A percentile compares a stretch with the other conserved stretches of the same genome.
Conservation (phyloP, 2,888 invertebrate species). For the Aplocera efformata region DNA sequence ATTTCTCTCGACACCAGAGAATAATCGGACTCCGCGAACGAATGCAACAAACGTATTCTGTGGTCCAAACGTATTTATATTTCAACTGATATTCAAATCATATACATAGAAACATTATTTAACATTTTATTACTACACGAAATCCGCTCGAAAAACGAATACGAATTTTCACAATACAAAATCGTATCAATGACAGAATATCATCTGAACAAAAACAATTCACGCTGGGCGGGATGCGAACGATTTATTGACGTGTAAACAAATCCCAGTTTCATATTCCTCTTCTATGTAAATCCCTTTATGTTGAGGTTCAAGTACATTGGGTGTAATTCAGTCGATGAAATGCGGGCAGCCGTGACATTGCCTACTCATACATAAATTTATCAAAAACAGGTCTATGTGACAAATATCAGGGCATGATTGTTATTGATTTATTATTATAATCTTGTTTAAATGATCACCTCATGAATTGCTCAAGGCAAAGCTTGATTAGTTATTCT, state of each 20-base stretch:
- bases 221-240: slow-evolving; percentile 25
- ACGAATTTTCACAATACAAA: slow-evolving; percentile 6
- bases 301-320: slow-evolving; percentile 31
- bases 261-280: slow-evolving; percentile 30
- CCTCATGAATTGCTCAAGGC: too few species aligned
- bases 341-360: slow-evolving; percentile 32
- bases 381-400: slow-evolving; percentile 41
- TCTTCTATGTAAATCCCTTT: slow-evolving; percentile 37
- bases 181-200: slow-evolving; percentile 9
- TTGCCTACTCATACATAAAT: slow-evolving; percentile 44
- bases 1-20: too few species aligned
- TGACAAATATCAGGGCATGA: too few species aligned
- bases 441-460: too few species aligned
- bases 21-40: too few species aligned
- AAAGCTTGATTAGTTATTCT: too few species aligned
- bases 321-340: slow-evolving; percentile 40
- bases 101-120: too few species aligned
- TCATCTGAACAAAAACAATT: slow-evolving; percentile 23
- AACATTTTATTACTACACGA: slow-evolving; percentile 1
- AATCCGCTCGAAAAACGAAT: background rate
- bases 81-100: too few species aligned
- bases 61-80: too few species aligned
- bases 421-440: too few species aligned
- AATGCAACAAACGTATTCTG: too few species aligned
- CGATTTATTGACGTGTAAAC: slow-evolving; percentile 31